These are phyloP conservation scores for Hemibagrus wyckioides DNA, from an alignment of 2,113 vertebrate genomes.

Conservation along the genomic window DNA sequence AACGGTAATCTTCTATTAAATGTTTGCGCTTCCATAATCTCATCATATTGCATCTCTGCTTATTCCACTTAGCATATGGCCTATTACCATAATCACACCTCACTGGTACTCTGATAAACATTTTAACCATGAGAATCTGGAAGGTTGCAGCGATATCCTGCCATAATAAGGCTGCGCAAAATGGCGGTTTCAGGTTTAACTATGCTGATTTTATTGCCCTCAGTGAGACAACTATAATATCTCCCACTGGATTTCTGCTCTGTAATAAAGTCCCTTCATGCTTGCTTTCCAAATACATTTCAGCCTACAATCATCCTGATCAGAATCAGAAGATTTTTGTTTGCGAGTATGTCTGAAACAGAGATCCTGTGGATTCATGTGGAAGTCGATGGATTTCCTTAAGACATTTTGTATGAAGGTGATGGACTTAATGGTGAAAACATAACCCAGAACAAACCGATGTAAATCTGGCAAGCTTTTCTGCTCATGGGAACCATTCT, in stretches of 20 bases:
- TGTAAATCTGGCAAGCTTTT: background rate
- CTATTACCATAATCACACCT: conserved; percentile 64
- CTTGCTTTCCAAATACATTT: background rate
- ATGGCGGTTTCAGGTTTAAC: conserved; percentile 21
- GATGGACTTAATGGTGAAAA: background rate
- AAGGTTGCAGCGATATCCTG: background rate
- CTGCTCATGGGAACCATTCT: background rate
- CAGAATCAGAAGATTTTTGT: background rate
- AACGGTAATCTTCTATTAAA: conserved; percentile 73
- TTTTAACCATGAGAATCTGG: conserved; percentile 38
- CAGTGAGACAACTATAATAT: conserved; percentile 8
- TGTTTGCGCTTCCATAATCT: conserved; percentile 67
- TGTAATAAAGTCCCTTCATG: conserved; percentile 21
- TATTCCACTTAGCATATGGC: conserved; percentile 67
- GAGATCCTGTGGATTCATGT: conserved; percentile 2
- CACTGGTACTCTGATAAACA: conserved; percentile 47
- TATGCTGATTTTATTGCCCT: conserved; percentile 33
- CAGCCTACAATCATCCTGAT: background rate
- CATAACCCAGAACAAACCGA: background rate
- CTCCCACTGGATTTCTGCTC: background rate
- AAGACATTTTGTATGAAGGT: background rate
- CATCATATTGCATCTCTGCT: conserved; percentile 52
- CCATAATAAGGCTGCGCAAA: conserved; percentile 3
- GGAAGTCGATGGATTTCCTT: background rate
- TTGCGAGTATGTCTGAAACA: background rate